Conservation (phyloP, 2,113 vertebrate species). For the Bos javanicus region DNA sequence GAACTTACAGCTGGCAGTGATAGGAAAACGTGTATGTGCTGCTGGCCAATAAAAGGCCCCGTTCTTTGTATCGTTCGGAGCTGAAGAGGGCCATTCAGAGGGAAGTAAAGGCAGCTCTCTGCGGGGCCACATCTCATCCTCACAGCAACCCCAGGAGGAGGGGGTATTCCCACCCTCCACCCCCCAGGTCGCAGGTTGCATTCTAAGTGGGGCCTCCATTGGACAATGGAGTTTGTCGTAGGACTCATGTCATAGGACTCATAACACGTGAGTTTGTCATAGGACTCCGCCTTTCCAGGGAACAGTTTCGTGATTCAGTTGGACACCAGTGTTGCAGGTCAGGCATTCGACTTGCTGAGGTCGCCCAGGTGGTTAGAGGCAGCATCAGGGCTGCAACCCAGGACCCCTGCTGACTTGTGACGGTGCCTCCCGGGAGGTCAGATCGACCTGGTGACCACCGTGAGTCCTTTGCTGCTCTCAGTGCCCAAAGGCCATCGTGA, state of each 20-base stretch:
- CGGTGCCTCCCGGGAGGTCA: not conserved
- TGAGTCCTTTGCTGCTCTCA: not conserved
- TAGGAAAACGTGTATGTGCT: not conserved
- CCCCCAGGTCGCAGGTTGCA: not conserved
- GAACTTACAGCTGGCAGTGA: not conserved
- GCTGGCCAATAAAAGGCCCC: not conserved
- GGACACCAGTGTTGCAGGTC: not conserved
- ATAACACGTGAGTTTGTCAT: not conserved
- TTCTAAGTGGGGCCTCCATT: not conserved
- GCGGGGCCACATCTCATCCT: accelerated
- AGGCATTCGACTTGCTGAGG: not conserved
- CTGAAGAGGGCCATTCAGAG: not conserved
- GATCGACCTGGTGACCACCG: not conserved
- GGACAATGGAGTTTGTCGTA: too few relatives aligned
- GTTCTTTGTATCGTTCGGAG: not conserved
- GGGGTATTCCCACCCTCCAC: not conserved
- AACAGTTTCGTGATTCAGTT: not conserved
- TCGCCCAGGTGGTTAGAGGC: not conserved
- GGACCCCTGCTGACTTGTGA: not conserved
- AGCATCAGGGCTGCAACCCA: not conserved
- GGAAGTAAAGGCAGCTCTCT: not conserved
- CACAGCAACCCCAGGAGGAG: not conserved
- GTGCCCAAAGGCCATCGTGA: accelerated
- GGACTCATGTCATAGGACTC: too few relatives aligned
- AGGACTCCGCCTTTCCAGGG: not conserved